Evolutionary conservation across 2,797 vertebrate genomes (phyloP).

Genomic region (Lycodopsis pacificus): DNA sequence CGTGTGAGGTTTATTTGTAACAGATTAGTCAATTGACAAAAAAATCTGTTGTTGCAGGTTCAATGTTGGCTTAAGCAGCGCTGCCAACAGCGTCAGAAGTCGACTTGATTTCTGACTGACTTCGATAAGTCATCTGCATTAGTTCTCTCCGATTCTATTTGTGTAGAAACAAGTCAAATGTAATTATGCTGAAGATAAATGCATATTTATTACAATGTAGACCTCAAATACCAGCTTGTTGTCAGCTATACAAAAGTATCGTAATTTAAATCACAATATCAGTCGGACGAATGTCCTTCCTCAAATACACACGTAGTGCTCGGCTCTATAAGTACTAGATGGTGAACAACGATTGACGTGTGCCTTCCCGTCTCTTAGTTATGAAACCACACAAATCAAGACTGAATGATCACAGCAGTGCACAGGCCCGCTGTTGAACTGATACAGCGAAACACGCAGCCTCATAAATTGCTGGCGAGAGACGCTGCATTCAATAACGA

Average conservation of each 20-base stretch:
- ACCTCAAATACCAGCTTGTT: not conserved
- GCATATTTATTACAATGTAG: not conserved
- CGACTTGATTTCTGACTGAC: not conserved
- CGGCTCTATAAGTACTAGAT: not conserved
- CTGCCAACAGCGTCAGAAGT: no score
- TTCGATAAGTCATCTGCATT: not conserved
- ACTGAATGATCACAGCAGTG: not conserved
- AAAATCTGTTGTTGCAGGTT: no score
- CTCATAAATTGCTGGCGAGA: conserved; percentile 21
- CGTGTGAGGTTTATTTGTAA: conserved; percentile 35
- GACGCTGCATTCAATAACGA: conserved; percentile 26
- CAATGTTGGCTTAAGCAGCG: no score
- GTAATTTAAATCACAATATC: not conserved
- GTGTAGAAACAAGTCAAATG: not conserved
- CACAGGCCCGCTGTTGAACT: conserved; percentile 11
- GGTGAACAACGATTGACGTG: not conserved
- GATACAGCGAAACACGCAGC: conserved; percentile 9
- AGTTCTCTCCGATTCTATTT: not conserved
- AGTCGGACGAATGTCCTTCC: not conserved
- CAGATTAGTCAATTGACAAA: not conserved
- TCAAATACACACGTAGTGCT: not conserved
- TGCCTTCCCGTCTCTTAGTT: not conserved
- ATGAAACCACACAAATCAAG: conserved; percentile 33
- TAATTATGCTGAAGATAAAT: not conserved
- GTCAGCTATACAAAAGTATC: not conserved